Percentiles rank a stretch among this genome's conserved stretches.
Conservation (phyloP, 2,888 invertebrate species). For the Dermolepida albohirtum region DNA sequence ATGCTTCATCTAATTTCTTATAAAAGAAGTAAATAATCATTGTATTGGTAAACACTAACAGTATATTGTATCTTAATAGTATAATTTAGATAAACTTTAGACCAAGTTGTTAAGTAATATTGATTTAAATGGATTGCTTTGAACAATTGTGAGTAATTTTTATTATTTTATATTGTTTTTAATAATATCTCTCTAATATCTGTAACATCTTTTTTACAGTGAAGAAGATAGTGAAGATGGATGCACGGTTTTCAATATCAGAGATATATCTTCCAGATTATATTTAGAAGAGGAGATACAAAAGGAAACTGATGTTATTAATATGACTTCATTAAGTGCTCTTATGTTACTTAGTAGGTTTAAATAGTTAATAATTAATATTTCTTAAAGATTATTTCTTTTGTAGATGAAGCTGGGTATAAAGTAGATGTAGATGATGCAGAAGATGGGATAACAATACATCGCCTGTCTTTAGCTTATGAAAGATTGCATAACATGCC, state of each 20-base stretch:
- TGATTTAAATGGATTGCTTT: constrained; percentile 16
- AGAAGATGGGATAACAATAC: constrained; percentile 65
- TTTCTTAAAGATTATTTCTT: constrained; percentile 1
- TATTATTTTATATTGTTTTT: background rate
- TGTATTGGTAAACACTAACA: too few relatives aligned
- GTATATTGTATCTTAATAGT: too few relatives aligned
- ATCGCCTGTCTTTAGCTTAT: constrained; percentile 76
- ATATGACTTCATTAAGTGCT: constrained; percentile 57
- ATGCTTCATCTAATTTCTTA: too few relatives aligned
- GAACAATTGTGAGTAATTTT: constrained; percentile 35
- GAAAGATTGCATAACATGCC: constrained; percentile 76
- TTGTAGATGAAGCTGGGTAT: constrained; percentile 47
- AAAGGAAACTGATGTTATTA: constrained; percentile 53
- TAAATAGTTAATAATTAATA: constrained; percentile 18
- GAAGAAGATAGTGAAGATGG: constrained; percentile 45
- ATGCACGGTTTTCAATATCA: constrained; percentile 55
- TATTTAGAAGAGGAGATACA: constrained; percentile 52
- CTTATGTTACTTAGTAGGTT: constrained; percentile 58
- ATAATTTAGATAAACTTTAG: constrained; percentile 17
- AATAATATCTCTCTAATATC: background rate
- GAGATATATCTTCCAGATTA: constrained; percentile 53
- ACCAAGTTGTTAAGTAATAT: background rate
- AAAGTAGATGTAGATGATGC: constrained; percentile 38
- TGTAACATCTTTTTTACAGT: constrained; percentile 2
- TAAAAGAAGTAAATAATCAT: too few relatives aligned